A percentile compares a stretch with the other conserved stretches of the same genome.
Conservation (phyloP, 1,140 invertebrate species). For the Teleogryllus occipitalis region DNA sequence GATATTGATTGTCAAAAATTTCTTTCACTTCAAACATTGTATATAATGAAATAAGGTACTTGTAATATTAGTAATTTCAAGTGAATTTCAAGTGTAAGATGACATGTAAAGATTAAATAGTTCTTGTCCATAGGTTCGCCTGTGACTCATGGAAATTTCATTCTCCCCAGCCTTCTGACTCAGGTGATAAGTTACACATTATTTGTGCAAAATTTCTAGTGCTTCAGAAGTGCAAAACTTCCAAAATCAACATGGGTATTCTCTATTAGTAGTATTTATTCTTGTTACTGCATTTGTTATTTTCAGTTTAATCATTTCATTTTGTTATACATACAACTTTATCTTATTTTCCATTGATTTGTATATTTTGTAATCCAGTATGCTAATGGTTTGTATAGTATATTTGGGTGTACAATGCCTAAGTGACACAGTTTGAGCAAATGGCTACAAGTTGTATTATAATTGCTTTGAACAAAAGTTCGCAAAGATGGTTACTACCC, state of each 20-base stretch:
- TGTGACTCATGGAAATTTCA: background rate
- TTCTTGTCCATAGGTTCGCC: background rate
- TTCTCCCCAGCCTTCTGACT: background rate
- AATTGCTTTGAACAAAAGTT: background rate
- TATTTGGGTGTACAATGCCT: background rate
- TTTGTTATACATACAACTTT: background rate
- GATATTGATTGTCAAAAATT: background rate
- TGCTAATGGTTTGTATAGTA: background rate
- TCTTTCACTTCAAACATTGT: background rate
- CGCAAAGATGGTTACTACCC: background rate
- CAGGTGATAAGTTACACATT: background rate
- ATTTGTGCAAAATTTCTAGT: background rate
- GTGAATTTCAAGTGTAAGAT: background rate
- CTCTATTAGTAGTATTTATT: background rate
- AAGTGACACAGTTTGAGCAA: background rate
- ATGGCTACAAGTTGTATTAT: background rate
- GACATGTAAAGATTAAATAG: background rate
- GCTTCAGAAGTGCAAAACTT: background rate
- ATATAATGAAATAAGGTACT: background rate
- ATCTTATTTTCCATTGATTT: background rate
- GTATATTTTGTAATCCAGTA: background rate
- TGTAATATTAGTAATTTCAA: background rate
- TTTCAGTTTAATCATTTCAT: background rate
- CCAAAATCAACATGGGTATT: background rate
- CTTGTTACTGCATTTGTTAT: background rate